phyloP scores from a whole-genome alignment of 2,888 invertebrate species.

The Panzeria rudis region DNA sequence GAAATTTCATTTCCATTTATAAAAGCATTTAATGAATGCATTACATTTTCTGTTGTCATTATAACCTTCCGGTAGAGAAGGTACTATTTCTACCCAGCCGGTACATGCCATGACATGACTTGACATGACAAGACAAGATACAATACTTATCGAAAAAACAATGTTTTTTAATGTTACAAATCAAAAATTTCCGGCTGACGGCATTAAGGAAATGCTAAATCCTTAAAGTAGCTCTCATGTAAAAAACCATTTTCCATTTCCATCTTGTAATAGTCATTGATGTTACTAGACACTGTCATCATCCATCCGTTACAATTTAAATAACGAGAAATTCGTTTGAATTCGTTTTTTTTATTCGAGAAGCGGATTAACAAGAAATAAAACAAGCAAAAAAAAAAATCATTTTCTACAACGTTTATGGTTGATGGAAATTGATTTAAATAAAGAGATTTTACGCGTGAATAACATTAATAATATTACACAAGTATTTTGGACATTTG shows the following conservation, averaged over 20 bases:
- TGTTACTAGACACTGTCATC: background rate
- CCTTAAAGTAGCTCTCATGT: background rate
- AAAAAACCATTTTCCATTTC: slow-evolving; percentile 29
- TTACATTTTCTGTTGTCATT: background rate
- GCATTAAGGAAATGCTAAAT: slow-evolving; percentile 6
- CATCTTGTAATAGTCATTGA: background rate
- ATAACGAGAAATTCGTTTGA: slow-evolving; percentile 53
- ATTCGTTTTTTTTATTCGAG: background rate
- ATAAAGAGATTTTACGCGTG: background rate
- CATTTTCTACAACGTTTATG: background rate
- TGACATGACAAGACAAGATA: background rate
- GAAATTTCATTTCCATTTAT: background rate
- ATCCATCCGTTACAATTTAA: slow-evolving; percentile 10
- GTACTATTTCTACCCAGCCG: background rate
- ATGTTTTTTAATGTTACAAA: slow-evolving; percentile 55
- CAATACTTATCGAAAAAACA: background rate
- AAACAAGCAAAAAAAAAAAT: background rate
- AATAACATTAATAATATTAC: background rate
- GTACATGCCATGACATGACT: background rate
- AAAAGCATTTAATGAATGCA: background rate
- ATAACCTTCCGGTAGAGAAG: background rate
- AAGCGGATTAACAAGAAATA: background rate
- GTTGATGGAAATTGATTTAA: background rate
- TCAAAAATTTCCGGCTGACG: slow-evolving; percentile 56
- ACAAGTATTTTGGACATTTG: background rate